Conservation (phyloP, 2,797 vertebrate species). For the Carduelis carduelis region DNA sequence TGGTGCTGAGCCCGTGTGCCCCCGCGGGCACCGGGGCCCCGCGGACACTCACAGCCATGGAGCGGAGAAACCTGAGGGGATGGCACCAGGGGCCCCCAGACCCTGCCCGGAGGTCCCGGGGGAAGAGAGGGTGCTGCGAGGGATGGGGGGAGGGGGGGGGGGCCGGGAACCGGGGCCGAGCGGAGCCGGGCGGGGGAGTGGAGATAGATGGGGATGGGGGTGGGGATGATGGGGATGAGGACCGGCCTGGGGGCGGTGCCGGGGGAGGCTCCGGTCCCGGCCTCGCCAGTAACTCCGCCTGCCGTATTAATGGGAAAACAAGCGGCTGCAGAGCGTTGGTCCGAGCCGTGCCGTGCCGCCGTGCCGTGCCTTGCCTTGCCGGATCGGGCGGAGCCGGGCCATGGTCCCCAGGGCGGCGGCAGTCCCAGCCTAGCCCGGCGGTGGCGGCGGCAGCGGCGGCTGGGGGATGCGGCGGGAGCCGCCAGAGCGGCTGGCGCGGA, state of each 20-base stretch:
- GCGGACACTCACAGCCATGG: too few relatives aligned
- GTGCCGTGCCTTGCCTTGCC: not conserved
- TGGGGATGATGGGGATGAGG: not conserved
- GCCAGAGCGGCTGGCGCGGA: not conserved
- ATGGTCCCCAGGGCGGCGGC: not conserved
- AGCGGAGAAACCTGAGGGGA: not conserved
- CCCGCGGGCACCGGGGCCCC: not conserved
- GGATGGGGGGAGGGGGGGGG: not conserved
- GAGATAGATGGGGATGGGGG: not conserved
- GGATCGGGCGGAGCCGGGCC: not conserved
- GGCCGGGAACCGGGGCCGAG: too few relatives aligned
- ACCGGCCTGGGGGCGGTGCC: not conserved
- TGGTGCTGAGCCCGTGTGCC: not conserved
- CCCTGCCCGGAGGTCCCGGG: not conserved
- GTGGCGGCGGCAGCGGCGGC: not conserved
- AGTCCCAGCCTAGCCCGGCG: not conserved
- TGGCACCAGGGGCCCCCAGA: not conserved
- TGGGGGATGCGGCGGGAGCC: not conserved
- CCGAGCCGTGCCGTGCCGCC: not conserved
- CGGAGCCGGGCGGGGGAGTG: not conserved
- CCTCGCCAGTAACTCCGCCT: not conserved
- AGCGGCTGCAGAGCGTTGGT: not conserved
- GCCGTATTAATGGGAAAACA: constrained; percentile 32
- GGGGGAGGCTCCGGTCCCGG: not conserved
- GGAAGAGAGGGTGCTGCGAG: not conserved